Conservation (phyloP, 1,140 invertebrate species). For the Heliconius melpomene region DNA sequence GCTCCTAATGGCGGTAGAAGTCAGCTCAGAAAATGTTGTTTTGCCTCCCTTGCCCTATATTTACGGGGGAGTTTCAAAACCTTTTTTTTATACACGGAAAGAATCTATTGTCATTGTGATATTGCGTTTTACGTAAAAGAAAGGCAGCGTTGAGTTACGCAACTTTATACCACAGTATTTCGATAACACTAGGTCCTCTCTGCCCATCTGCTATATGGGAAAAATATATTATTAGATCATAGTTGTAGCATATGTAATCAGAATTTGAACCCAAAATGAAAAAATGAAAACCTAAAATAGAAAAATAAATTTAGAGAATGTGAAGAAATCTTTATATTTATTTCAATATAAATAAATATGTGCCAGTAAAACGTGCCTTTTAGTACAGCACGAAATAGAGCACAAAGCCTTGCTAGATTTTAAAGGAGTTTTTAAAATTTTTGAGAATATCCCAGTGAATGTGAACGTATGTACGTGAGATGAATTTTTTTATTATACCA, state of each 20-base stretch:
- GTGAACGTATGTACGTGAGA: neutral
- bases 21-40: conserved; percentile 19
- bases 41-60: conserved; percentile 1
- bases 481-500: neutral
- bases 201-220: no score
- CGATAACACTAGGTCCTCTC: no score
- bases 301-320: neutral
- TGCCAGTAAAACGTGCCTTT: neutral
- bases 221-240: no score
- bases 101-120: no score
- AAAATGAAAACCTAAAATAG: neutral
- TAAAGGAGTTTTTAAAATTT: neutral
- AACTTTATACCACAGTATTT: neutral
- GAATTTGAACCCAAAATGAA: neutral
- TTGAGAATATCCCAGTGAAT: conserved; percentile 2
- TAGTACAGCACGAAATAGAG: neutral
- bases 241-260: neutral
- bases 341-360: neutral
- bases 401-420: neutral
- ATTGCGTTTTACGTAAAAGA: no score
- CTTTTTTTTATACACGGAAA: neutral
- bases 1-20: conserved; percentile 40
- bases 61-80: conserved; percentile 7
- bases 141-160: neutral
- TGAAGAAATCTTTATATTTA: neutral